phyloP scores from a whole-genome alignment of 2,888 invertebrate genomes.

The Lithophane socia region DNA sequence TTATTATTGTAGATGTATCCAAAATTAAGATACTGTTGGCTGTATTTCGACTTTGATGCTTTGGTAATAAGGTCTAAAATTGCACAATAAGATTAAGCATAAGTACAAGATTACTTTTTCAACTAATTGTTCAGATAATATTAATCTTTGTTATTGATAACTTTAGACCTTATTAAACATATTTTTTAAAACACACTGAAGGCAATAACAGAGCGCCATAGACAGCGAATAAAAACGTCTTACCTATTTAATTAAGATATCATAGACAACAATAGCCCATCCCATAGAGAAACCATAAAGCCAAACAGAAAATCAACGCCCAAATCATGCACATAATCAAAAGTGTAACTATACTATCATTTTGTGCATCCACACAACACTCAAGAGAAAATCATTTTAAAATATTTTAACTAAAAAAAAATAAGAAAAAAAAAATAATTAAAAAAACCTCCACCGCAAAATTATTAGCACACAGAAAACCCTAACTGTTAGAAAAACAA shows the following conservation, averaged over 20 bases:
- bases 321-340: slow-evolving; percentile 67
- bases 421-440: neutral
- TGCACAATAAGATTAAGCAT: slow-evolving; percentile 10
- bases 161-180: slow-evolving; percentile 32
- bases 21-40: slow-evolving; percentile 30
- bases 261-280: slow-evolving; percentile 48
- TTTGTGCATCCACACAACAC: slow-evolving; percentile 67
- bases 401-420: slow-evolving; percentile 1
- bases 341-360: slow-evolving; percentile 62
- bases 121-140: neutral
- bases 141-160: slow-evolving; percentile 15
- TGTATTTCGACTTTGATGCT: slow-evolving; percentile 5
- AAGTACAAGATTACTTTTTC: neutral
- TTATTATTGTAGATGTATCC: neutral
- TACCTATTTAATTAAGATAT: slow-evolving; percentile 45
- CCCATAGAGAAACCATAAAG: slow-evolving; percentile 56
- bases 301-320: slow-evolving; percentile 63
- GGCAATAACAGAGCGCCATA: slow-evolving; percentile 62
- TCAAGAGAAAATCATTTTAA: slow-evolving; percentile 40
- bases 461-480: slow-evolving; percentile 64
- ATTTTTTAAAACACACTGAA: slow-evolving; percentile 55
- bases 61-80: slow-evolving; percentile 64
- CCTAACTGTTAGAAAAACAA: slow-evolving; percentile 59
- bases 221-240: slow-evolving; percentile 57
- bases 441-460: slow-evolving; percentile 63